Base-by-base conservation (phyloP, 1,140 invertebrate species). In the Pseudomyrmex concolor region DNA sequence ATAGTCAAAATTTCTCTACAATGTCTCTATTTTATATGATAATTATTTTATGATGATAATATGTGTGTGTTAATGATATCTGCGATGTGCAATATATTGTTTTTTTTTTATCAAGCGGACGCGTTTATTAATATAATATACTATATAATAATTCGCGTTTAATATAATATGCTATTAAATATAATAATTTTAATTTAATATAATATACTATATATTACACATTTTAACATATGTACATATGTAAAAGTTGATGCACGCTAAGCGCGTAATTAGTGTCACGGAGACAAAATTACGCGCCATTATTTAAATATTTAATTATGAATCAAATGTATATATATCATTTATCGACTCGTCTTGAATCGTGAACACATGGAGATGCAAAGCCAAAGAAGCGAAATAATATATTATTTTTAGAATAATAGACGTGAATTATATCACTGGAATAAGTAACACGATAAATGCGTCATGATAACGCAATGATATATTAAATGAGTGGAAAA, bases 41-140 rank as follows among this genome's bases (percentile, higher is more conserved):
- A 34, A 34, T 34, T 34, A 1, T 34, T 34, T 34, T 34, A 34
- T 7, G 34, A 34, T 7, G 5, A n/a, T 43, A 64, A 9, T 12
- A 2, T 19, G 15, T 25, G 5, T 74, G 34, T 74, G 48, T 74
- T 34, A 43, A 17, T 45, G 34, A 45, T 10, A 10, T 19, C n/a
- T 12, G 51, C 1, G 43, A 22, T 7, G 68, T 34, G 43, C 15
- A 64, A 57, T 25, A 48, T 7, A 34, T 34, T 7, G 5, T 34
- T 34, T 34, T 7, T 25, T 25, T 48, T 54, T 77, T 54, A 77
- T 64, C 45, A 8, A 34, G 15, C 2, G 15, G 5, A 74, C 5
- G 25, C 15, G 22, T 74, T 77, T 55, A 77, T 77, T 77, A 77
- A 67, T n/a, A 50, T 45, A 15, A 66, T 22, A 60, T 60, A 60